Base-by-base conservation (phyloP, 2,797 vertebrate genomes). In the Xenops minutus region DNA sequence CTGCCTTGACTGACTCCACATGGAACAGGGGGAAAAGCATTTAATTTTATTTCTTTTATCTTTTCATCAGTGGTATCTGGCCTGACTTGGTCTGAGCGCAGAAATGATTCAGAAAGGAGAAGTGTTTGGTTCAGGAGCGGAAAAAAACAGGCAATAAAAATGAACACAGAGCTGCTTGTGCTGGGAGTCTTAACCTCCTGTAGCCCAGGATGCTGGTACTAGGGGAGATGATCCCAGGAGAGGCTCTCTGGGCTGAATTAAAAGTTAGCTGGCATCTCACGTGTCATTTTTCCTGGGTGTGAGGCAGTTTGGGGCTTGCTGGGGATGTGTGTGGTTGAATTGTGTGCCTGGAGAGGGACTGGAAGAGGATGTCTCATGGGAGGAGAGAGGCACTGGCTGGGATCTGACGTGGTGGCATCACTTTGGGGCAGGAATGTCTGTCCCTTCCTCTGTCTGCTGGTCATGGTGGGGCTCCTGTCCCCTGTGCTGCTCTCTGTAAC, bases 291-390 rank as follows among this genome's bases (percentile, higher is more conserved):
- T 51, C 18, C 63, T 18, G 39, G 12, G 6, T 20, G 51, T 1
- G 30, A 58, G 41, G 41, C 46, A 30, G 39, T 19, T 27, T 18
- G 66, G 30, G 30, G 18, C 4, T 0, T 4, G 14, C 10, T 51
- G 80, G 58, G 34, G 85, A 7, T 15, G 71, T 3, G 5, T 27
- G 12, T 10, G 17, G 48, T 29, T 43, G 5, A 61, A 54, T 26
- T 4, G 1, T 14, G 36, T 14, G 36, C 23, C 32, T 49, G 59
- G 37, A 54, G 41, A 88, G 36, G 49, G 46, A 5, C 36, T 79
- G 83, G 56, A 29, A 30, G 59, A 61, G 39, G 39, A 39, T 1
- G 0, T 56, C 26, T 12, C 1, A 1, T 0, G 10, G 74, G 11
- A 23, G 23, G 37, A 2, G 48, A 43, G 1, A 12, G 69, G 46